A percentile compares a stretch with the other conserved stretches of the same genome.
These are phyloP conservation scores for Xenentodon cancila DNA, from an alignment of 2,797 vertebrate genomes.

Conservation along the genomic window DNA sequence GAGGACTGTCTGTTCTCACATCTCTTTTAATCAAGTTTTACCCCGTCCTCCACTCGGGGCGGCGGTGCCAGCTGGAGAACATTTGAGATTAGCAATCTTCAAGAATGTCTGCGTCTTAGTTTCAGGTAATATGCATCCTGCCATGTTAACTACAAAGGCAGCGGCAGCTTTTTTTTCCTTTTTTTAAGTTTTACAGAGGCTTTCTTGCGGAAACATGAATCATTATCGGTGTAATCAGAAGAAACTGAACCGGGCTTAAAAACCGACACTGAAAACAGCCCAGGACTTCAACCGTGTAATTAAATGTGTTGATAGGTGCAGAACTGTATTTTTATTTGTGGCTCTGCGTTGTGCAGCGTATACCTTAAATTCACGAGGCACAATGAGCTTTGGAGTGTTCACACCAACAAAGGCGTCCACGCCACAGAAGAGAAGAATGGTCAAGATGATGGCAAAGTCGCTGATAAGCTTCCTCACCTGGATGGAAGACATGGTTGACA, in stretches of 20 bases:
- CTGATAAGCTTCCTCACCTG: constrained; percentile 98
- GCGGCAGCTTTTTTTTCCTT: constrained; percentile 31
- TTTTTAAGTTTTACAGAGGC: constrained; percentile 45
- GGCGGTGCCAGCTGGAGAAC: constrained; percentile 30
- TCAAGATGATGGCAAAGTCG: constrained; percentile 96
- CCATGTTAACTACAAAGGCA: constrained; percentile 50
- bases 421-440: constrained; percentile 95
- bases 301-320: accelerated
- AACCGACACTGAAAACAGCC: neutral
- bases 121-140: constrained; percentile 50
- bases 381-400: constrained; percentile 95
- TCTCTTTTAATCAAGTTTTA: constrained; percentile 61
- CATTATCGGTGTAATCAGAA: constrained; percentile 45
- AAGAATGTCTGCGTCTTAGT: constrained; percentile 40
- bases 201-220: constrained; percentile 41
- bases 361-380: constrained; percentile 99
- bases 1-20: constrained; percentile 54
- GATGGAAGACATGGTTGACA: neutral
- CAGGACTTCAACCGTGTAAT: neutral
- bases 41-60: constrained; percentile 6
- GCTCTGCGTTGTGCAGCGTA: neutral
- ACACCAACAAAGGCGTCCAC: constrained; percentile 95
- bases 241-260: constrained; percentile 31
- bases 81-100: constrained; percentile 38
- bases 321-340: neutral